Evolutionary conservation across 1,140 invertebrate species (phyloP).

Genomic region (Lasaia peninsularis): DNA sequence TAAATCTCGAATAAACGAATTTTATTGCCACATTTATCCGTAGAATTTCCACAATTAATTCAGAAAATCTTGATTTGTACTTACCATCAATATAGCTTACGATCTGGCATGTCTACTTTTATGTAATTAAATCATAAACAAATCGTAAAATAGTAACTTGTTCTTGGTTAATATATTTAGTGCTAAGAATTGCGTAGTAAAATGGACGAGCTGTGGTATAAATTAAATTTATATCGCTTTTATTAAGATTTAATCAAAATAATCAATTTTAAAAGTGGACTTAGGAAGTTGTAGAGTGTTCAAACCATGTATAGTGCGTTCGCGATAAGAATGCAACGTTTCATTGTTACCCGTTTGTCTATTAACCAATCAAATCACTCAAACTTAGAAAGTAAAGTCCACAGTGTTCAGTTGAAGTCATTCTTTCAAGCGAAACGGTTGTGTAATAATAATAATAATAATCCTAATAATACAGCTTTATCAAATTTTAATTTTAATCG

Average conservation of each 20-base stretch:
- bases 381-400: too few species aligned
- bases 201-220: constrained; percentile 5
- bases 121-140: constrained; percentile 8
- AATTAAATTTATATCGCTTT: constrained; percentile 4
- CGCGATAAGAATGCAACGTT: too few species aligned
- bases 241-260: constrained; percentile 4
- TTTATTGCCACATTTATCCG: background rate
- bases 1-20: too few species aligned
- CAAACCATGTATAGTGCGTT: too few species aligned
- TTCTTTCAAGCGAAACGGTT: too few species aligned
- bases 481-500: too few species aligned
- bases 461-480: too few species aligned
- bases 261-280: background rate
- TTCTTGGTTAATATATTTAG: constrained; percentile 8
- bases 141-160: constrained; percentile 7
- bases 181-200: constrained; percentile 9
- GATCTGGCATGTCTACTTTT: background rate
- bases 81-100: background rate
- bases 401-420: too few species aligned
- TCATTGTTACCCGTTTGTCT: too few species aligned
- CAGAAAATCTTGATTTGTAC: background rate
- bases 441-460: too few species aligned
- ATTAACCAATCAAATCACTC: too few species aligned
- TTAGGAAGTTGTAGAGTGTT: constrained; percentile 1
- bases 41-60: background rate